phyloP scores from a whole-genome alignment of 2,888 invertebrate genomes.

The Agrochola lychnidis region DNA sequence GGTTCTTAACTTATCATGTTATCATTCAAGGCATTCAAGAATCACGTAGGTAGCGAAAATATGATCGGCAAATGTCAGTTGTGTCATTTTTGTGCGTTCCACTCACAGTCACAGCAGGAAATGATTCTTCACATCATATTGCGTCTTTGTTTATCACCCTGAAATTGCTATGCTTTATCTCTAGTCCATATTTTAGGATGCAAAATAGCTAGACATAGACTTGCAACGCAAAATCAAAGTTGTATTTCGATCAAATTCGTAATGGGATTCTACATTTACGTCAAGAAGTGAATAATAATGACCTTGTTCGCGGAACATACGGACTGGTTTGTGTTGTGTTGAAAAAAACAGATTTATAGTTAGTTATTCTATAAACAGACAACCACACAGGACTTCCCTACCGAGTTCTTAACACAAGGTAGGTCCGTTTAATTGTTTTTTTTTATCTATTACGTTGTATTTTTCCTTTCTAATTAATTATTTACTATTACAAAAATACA shows the following conservation, averaged over 20 bases:
- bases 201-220: neutral
- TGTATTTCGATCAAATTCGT: conserved; percentile 18
- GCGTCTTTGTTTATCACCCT: conserved; percentile 8
- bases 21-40: neutral
- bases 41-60: neutral
- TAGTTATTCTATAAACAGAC: conserved; percentile 41
- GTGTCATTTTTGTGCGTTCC: conserved; percentile 38
- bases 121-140: neutral
- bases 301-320: conserved; percentile 59
- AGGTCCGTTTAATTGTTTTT: conserved; percentile 48
- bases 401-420: conserved; percentile 42
- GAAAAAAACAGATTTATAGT: conserved; percentile 39
- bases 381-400: conserved; percentile 15
- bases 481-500: neutral
- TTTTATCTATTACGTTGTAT: neutral
- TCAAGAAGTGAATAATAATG: conserved; percentile 56
- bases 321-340: conserved; percentile 56
- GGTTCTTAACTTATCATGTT: neutral
- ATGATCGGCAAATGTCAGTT: conserved; percentile 28
- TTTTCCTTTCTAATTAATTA: neutral
- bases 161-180: neutral
- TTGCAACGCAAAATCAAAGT: conserved; percentile 30
- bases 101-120: neutral
- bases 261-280: conserved; percentile 28
- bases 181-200: neutral